phyloP scores from a whole-genome alignment of 2,888 invertebrate species.

The Synanthedon myopaeformis region DNA sequence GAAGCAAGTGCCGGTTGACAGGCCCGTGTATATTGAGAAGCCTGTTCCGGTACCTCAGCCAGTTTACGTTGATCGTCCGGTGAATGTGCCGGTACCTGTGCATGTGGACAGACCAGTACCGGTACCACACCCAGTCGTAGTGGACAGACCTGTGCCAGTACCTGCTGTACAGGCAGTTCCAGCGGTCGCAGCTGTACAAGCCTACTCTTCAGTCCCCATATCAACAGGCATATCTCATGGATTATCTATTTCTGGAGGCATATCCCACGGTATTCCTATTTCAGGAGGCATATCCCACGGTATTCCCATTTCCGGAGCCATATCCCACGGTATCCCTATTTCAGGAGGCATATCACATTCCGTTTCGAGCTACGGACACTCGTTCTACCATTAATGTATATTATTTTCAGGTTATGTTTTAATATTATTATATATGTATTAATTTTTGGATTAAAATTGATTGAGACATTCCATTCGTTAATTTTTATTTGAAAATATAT shows the following conservation, averaged over 20 bases:
- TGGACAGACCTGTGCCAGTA: constrained; percentile 38
- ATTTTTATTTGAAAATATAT: neutral
- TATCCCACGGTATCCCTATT: neutral
- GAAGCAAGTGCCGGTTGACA: constrained; percentile 68
- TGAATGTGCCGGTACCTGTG: constrained; percentile 72
- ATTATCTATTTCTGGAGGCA: neutral
- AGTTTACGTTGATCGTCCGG: constrained; percentile 67
- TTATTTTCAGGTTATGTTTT: neutral
- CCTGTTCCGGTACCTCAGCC: constrained; percentile 58
- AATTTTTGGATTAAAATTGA: constrained; percentile 4
- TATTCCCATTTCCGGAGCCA: neutral
- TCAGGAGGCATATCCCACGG: neutral
- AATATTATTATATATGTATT: constrained; percentile 1
- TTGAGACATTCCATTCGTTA: neutral
- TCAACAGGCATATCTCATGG: neutral
- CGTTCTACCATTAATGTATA: neutral
- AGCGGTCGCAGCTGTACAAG: constrained; percentile 21
- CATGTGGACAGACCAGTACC: constrained; percentile 65
- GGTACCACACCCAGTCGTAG: constrained; percentile 29
- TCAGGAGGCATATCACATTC: neutral
- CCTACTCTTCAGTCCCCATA: neutral
- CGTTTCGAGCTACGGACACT: neutral
- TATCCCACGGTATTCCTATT: neutral
- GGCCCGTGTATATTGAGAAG: constrained; percentile 71
- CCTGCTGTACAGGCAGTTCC: constrained; percentile 45